Base-by-base conservation (phyloP, 2,888 invertebrate species). In the Rhagium mordax region DNA sequence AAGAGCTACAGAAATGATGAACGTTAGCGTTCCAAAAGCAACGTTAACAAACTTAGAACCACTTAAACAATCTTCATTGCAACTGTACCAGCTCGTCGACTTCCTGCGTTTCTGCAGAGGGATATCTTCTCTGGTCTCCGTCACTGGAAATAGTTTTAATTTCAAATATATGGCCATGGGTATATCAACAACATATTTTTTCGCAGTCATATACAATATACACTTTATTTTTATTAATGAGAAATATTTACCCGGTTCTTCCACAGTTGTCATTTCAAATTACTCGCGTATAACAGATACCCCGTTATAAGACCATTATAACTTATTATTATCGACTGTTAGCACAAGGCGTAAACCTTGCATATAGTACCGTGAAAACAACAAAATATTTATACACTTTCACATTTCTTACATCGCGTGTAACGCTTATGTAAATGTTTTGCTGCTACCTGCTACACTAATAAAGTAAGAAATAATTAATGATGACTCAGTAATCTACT, bases 1-100 rank as follows among this genome's bases (percentile, higher is more conserved):
- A 64, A 96, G 89, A 48, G 94, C 94, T 55, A 94, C 86, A 16
- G 95, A 93, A 80, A 95, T 91, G 77, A 92, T 91, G 70, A 90
- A 86, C 18, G 93, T 90, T 79, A 95, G 90, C 48, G 90, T 89
- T 51, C 91, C 89, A 86, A 94, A 94, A 74, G 92, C 92, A 21
- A 89, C 88, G 62, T 92, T 89, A 77, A 95, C 92, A 74, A 93
- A 89, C 79, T 91, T 90, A 68, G 94, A 90, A 8, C 94, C 94
- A 78, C 89, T 89, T 53, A 88, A 80, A 74, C 84, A 85, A 33
- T 88, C 87, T 29, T 86, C 87, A 62, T 82, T 82, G 61, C 83
- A 85, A 69, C 79, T 79, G 81, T 83, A 83, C 77, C 84, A 83
- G 64, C 78, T 79, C 67, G 81, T 79, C 65, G 81, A 82, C 77